phyloP scores from a whole-genome alignment of 2,888 invertebrate genomes.

The Silvanus unidentatus region DNA sequence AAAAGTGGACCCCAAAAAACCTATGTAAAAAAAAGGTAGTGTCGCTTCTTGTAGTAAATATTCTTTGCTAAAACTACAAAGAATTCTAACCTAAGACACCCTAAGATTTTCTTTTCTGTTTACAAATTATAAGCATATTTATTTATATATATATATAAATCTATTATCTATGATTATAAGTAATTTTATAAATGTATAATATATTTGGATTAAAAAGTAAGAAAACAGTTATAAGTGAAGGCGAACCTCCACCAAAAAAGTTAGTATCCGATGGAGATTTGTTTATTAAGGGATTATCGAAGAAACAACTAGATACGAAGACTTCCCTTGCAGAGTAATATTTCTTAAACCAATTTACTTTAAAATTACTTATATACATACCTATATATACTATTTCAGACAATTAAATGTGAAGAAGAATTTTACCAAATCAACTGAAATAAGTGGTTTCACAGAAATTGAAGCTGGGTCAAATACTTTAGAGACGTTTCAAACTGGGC shows the following conservation, averaged over 20 bases:
- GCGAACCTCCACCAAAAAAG: neutral
- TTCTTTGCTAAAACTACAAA: too few relatives aligned
- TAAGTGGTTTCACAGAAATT: neutral
- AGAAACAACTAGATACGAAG: neutral
- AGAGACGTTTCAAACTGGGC: neutral
- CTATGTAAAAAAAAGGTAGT: too few relatives aligned
- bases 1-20: too few relatives aligned
- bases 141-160: too few relatives aligned
- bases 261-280: neutral
- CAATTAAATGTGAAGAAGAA: neutral
- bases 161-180: too few relatives aligned
- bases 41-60: too few relatives aligned
- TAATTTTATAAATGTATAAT: conserved; percentile 2
- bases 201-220: neutral
- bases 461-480: neutral
- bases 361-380: too few relatives aligned
- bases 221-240: neutral
- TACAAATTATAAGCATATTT: too few relatives aligned
- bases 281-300: neutral
- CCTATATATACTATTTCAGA: too few relatives aligned
- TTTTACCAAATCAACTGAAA: neutral
- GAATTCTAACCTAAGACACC: too few relatives aligned
- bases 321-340: neutral
- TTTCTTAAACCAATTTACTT: neutral
- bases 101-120: too few relatives aligned